Base-by-base conservation (phyloP, 2,797 vertebrate species). In the Xenops minutus region DNA sequence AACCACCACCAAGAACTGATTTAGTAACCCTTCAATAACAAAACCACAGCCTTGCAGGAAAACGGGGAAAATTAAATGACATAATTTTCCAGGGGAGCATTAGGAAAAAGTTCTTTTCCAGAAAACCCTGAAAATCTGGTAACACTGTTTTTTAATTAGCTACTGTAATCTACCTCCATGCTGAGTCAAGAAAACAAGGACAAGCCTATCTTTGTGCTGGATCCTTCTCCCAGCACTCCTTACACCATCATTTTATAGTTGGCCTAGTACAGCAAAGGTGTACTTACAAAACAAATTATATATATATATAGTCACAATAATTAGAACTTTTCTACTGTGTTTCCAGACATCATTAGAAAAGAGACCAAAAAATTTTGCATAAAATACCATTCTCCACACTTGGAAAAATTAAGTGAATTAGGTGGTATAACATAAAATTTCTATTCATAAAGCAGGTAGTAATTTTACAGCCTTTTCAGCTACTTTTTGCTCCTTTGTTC, bases 281-380 rank as follows among this genome's bases (percentile, higher is more conserved):
- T 34, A 51, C 76, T 76, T 73, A 54, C 19, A 46, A 74, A 88
- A 66, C 52, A 62, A n/a, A 37, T 75, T 73, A 32, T 63, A 32
- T n/a, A 20, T 21, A 29, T 26, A 20, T 19, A 24, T 7, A 88
- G 34, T 77, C 72, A 92, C 19, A 93, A 72, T 73, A 92, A 78
- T 75, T 93, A 88, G 21, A 91, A 85, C 21, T 16, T 51, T 90
- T 69, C 37, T 16, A 67, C 12, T 75, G 74, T 59, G 71, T 96
- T 96, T 95, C 80, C 54, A 93, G 62, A 72, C 41, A 79, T 56
- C 34, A 63, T 73, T 80, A 78, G 39, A 84, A 92, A 76, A 92
- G 37, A 37, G 20, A 86, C 76, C 8, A 59, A 82, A 93, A 81
- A 72, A 8, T 8, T 76, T 91, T 74, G 56, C 80, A 61, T n/a